Base-by-base conservation (phyloP, 1,140 invertebrate species). In the Panulirus ornatus region DNA sequence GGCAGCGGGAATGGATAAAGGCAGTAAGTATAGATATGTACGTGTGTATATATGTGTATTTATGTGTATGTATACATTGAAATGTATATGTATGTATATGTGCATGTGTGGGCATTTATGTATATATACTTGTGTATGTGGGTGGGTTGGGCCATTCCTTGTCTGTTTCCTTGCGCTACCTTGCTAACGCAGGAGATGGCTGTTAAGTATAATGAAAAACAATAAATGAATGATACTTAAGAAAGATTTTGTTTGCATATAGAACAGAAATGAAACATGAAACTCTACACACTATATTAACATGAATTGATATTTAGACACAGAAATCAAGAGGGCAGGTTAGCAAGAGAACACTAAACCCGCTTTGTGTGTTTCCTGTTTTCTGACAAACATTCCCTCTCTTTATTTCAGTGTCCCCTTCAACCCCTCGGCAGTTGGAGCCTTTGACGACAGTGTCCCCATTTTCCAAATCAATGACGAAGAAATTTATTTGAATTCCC, bases 391-490 rank as follows among this genome's bases (percentile, higher is more conserved):
- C 38, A 27, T 89, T 83, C 79, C 87, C 63, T 89, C 88, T 89
- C 88, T 89, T 89, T 58, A 36, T 83, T 91, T 89, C 83, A 76
- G 81, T 90, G 54, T 63, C 82, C 85, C 73, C 84, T 89, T 91
- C 84, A 76, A 84, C 75, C 92, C 91, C 54, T 91, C 88, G 42
- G 81, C 82, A 51, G 91, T 58, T 8, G 92, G 91, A 51, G 86
- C 81, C 34, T 75, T 91, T 89, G 81, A 84, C 79, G 86, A 76
- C 86, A 91, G 66, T 79, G 82, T 88, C 83, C 91, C 76, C 42
- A 63, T 88, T 86, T 88, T 86, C 79, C 90, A 83, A 81, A 87
- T 90, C 36, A 87, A 91, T 84, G 91, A 91, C 34, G 88, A 92
- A 83, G 83, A 90, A 76, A 75, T 91, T 85, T 81, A 89, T 81